Percentiles rank a stretch among this genome's conserved stretches.
Evolutionary conservation across 2,797 vertebrate genomes (phyloP).

Genomic region (Melopsittacus undulatus): DNA sequence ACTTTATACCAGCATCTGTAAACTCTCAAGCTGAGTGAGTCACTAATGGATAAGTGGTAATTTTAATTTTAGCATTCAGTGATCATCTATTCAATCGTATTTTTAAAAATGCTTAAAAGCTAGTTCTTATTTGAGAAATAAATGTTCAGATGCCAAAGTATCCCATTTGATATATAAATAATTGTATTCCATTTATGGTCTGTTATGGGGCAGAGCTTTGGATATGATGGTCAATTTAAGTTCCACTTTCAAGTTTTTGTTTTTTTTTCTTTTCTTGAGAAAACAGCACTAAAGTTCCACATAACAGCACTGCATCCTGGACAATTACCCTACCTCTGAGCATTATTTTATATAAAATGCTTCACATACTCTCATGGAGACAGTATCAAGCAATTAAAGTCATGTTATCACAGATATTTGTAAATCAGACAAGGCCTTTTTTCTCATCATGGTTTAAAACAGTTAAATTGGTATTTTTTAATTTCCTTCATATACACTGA

Average conservation of each 20-base stretch:
- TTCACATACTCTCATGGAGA: not conserved
- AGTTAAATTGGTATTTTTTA: not conserved
- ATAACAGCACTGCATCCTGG: not conserved
- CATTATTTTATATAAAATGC: not conserved
- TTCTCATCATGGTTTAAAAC: not conserved
- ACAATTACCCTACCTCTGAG: not conserved
- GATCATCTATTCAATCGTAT: not conserved
- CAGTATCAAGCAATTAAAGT: not conserved
- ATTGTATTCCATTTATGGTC: not conserved
- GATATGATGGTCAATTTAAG: not conserved
- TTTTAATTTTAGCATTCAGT: not conserved
- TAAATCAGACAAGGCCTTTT: not conserved
- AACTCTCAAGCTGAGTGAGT: not conserved
- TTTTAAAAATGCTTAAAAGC: not conserved
- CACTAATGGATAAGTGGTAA: not conserved
- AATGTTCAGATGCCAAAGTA: not conserved
- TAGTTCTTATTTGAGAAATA: not conserved
- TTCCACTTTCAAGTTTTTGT: not conserved
- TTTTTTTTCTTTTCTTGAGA: not conserved
- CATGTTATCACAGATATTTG: not conserved
- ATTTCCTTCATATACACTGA: not conserved
- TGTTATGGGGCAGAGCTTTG: not conserved
- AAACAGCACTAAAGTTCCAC: not conserved
- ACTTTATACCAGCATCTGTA: not conserved
- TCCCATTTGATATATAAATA: not conserved